Evolutionary conservation across 1,140 invertebrate species (phyloP), one percentile per base, ranked within the genome.

Genomic region (Hesperophylax magnus): DNA sequence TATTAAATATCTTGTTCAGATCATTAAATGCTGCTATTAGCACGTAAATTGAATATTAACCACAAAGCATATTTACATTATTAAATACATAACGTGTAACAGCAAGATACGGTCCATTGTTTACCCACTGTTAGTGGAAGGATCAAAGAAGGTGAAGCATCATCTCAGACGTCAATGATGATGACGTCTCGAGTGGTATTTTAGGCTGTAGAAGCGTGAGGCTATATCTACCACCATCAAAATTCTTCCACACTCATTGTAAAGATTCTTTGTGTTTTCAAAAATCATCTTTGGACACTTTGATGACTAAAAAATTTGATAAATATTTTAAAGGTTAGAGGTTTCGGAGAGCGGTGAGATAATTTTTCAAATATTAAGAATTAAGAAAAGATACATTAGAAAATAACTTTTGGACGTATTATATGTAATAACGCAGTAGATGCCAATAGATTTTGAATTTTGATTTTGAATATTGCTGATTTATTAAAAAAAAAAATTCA

Each of bases 161-260:
- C 52, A 53, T 47, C 56, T 79, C 3, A 34, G 72, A 71, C 60
- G 78, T 79, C 78, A 79, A 79, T 79, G 58, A 71, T 79, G 67
- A 58, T 54, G 39, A 20, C 53, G 39, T 47, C 54, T 69, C 78
- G 31, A 79, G 78, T 79, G 78, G 54, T 79, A 79, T 71, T 79
- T 79, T 58, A 72, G 78, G 47, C 78, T 58, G n/a, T 71, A 58
- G 54, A 6, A 52, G 20, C 31, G 52, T 77, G 75, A 60, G n/a
- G 22, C 22, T 20, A 72, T 24, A 20, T 61, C 20, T 24, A 20
- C 63, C 39, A 34, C 52, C 15, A 9, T 72, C 20, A 54, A 79
- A n/a, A 60, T 58, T 27, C 54, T 56, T 14, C n/a, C 67, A 72
- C 60, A 79, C 58, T 79, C 72, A 60, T 79, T 72, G 18, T 79